Base-by-base conservation (phyloP, 2,113 vertebrate genomes). In the Muntiacus muntjak region DNA sequence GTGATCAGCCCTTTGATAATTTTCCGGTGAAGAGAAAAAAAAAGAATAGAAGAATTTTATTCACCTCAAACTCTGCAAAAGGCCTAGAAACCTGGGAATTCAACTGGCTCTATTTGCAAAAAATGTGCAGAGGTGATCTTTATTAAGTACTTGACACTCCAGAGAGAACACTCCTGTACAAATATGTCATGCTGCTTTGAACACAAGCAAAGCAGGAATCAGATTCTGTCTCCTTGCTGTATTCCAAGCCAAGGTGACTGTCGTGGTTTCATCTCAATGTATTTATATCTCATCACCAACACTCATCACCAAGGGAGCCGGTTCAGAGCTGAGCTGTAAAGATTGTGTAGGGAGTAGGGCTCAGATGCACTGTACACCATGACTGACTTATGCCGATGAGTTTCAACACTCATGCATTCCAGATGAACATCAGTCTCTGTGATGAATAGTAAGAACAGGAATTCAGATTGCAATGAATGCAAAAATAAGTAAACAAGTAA, bases 131-230 rank as follows among this genome's bases (percentile, higher is more conserved):
- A 97, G 85, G 93, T 93, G 97, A 93, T 98, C 97, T 97, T 96
- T 97, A 97, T 97, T 92, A 97, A 97, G 93, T 82, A 62, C 64
- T 26, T 87, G 90, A 84, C 89, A 94, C 95, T 97, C 95, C 93
- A 89, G 87, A 97, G 96, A 97, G 67, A 92, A 85, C 43, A 67
- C 47, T 87, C 54, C 91, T 98, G 89, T 87, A 95, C 96, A 97
- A 98, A 97, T 95, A 84, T 96, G 95, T 92, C 97, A 92, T 85
- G 92, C 78, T 94, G 93, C 88, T 97, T 90, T 95, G 97, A 98
- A 97, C 97, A 95, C 93, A 97, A 78, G 88, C 96, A 97, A 87
- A 92, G 86, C 43, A 81, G 86, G 95, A 96, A 94, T 95, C 96
- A 91, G 91, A 95, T 90, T 85, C 85, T 91, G 94, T 97, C 88